Evolutionary conservation across 2,888 invertebrate genomes (phyloP).

Genomic region (Embidobia sp.): DNA sequence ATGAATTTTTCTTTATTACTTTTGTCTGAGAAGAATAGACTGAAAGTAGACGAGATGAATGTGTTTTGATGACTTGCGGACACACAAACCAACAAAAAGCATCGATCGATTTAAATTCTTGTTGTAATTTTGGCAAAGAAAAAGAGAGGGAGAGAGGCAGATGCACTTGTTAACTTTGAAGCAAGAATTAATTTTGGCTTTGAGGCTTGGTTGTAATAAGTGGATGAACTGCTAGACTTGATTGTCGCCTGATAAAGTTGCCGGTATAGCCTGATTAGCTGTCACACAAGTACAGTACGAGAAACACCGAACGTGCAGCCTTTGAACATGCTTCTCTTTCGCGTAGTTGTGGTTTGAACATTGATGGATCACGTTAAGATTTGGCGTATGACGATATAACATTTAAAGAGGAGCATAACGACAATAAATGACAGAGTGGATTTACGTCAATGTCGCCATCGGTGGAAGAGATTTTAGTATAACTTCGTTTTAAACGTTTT

Average conservation of each 20-base stretch:
- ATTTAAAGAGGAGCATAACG: constrained; percentile 59
- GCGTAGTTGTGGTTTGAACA: constrained; percentile 50
- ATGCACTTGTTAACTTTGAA: background rate
- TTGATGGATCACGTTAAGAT: constrained; percentile 61
- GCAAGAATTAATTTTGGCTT: constrained; percentile 2
- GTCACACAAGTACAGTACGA: constrained; percentile 47
- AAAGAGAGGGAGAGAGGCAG: background rate
- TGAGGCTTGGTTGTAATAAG: background rate
- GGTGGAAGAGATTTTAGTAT: constrained; percentile 62
- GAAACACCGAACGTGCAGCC: constrained; percentile 62
- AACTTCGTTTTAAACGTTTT: constrained; percentile 32
- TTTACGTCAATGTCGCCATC: constrained; percentile 62
- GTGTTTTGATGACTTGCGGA: constrained; percentile 14
- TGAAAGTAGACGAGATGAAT: constrained; percentile 5
- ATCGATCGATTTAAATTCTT: constrained; percentile 9
- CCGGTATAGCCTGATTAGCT: constrained; percentile 35
- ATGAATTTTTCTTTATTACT: background rate
- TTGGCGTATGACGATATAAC: constrained; percentile 61
- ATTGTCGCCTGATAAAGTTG: constrained; percentile 32
- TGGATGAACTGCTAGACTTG: constrained; percentile 25
- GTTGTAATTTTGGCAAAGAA: background rate
- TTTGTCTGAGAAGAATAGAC: background rate
- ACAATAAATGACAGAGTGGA: constrained; percentile 59
- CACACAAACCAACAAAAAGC: constrained; percentile 16
- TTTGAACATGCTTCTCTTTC: constrained; percentile 56